Evolutionary conservation across 2,797 vertebrate species (phyloP).

Genomic region (Alauda arvensis): DNA sequence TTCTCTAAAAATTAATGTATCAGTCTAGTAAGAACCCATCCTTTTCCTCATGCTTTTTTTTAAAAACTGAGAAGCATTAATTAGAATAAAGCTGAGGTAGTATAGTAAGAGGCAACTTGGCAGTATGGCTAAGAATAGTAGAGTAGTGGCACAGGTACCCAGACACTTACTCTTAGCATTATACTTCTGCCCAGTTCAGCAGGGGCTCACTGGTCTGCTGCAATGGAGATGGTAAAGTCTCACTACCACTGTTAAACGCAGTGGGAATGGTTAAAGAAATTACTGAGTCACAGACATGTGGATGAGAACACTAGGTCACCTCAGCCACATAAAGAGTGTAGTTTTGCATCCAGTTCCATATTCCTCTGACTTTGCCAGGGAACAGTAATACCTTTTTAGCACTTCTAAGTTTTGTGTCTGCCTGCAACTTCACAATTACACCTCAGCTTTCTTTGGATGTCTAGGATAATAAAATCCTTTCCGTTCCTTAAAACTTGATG

Average conservation of each 20-base stretch:
- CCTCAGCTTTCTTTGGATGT: neutral
- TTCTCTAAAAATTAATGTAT: neutral
- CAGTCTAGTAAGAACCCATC: neutral
- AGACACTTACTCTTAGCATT: neutral
- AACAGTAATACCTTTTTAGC: neutral
- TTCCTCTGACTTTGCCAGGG: neutral
- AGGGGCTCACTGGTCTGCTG: neutral
- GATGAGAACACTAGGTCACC: neutral
- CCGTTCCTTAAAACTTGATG: neutral
- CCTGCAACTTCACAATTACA: neutral
- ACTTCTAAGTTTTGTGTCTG: neutral
- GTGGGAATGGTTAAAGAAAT: neutral
- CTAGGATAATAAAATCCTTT: neutral
- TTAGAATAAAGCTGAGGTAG: neutral
- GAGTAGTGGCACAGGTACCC: neutral
- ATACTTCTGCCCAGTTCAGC: neutral
- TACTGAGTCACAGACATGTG: neutral
- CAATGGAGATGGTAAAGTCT: neutral
- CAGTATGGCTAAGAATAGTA: neutral
- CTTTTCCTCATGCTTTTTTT: neutral
- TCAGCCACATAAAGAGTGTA: neutral
- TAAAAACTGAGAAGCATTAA: neutral
- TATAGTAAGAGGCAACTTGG: neutral
- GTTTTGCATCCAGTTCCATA: neutral
- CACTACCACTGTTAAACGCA: neutral